phyloP scores from a whole-genome alignment of 2,797 vertebrate species.

The Pseudotriccus pelzelni region DNA sequence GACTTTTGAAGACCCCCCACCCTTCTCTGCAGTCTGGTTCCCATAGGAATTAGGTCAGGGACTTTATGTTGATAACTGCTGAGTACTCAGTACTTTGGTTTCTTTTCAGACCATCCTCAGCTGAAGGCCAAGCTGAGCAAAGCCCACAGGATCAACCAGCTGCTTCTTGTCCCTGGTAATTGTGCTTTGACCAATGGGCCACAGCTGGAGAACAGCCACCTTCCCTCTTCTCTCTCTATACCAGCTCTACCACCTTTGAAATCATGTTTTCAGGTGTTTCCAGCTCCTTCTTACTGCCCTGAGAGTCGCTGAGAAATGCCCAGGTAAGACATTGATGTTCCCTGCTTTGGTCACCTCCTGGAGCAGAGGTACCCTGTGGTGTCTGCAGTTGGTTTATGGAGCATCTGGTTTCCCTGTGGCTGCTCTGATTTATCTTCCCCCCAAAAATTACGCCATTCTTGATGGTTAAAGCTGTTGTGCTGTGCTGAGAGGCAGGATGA shows the following conservation, averaged over 20 bases:
- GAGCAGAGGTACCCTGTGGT: fast-evolving
- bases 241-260: background rate
- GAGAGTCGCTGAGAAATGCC: background rate
- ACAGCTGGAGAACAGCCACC: background rate
- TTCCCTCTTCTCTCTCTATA: background rate
- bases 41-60: background rate
- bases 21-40: background rate
- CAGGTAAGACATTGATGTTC: fast-evolving
- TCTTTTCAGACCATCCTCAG: background rate
- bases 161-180: background rate
- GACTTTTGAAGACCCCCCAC: background rate
- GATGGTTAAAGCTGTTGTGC: background rate
- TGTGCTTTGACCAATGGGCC: background rate
- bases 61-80: background rate
- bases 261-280: background rate
- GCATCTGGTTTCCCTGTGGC: background rate
- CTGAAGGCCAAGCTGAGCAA: background rate
- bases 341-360: background rate
- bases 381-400: background rate
- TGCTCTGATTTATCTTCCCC: background rate
- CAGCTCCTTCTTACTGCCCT: fast-evolving
- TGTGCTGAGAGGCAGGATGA: background rate
- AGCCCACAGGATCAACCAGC: background rate
- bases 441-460: fast-evolving
- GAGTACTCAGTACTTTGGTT: background rate